A percentile compares a stretch with the other conserved stretches of the same genome.
Evolutionary conservation across 2,797 vertebrate genomes (phyloP).

Genomic region (Labeo calbasu): DNA sequence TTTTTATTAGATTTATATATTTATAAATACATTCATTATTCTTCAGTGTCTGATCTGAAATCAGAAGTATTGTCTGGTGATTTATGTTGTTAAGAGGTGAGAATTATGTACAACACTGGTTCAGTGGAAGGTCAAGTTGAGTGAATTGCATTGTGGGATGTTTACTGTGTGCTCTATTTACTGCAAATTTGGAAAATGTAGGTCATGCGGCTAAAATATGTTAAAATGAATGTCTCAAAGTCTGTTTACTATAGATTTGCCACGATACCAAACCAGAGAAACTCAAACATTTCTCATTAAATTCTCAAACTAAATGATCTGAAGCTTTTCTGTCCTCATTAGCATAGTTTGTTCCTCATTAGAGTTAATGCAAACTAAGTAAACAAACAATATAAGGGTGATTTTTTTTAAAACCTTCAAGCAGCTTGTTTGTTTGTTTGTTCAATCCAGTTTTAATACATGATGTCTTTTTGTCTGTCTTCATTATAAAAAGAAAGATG

Average conservation of each 20-base stretch:
- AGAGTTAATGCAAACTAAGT: constrained; percentile 7
- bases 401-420: background rate
- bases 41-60: background rate
- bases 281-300: background rate
- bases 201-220: background rate
- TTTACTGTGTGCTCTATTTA: background rate
- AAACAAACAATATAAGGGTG: background rate
- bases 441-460: background rate
- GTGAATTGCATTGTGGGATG: background rate
- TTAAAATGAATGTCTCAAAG: background rate
- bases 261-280: background rate
- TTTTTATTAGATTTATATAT: too few relatives aligned
- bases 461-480: background rate
- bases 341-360: constrained; percentile 8
- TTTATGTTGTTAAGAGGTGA: background rate
- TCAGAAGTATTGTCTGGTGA: background rate
- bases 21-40: background rate
- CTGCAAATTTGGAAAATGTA: background rate
- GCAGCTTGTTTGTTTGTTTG: background rate
- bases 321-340: background rate
- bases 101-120: background rate
- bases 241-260: background rate
- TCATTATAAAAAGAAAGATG: background rate
- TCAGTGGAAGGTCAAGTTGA: background rate
- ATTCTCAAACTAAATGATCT: background rate